Conservation (phyloP, 1,140 invertebrate species). For the Euura saliciscinereae region DNA sequence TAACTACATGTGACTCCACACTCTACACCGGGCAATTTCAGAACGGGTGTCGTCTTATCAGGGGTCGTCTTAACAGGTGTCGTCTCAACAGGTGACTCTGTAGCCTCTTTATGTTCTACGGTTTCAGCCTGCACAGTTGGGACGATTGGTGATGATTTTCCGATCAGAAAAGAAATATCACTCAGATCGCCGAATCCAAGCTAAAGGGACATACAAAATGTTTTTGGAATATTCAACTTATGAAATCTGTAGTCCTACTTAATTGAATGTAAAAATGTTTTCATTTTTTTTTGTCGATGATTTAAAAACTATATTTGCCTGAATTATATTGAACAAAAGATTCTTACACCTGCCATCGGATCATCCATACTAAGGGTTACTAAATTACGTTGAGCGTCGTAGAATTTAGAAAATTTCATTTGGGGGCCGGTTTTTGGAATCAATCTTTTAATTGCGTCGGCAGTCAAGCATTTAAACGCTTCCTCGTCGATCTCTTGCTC, state of each 20-base stretch:
- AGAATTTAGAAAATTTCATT: slow-evolving; percentile 1
- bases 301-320: neutral
- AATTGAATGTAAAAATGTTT: neutral
- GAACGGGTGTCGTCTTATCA: neutral
- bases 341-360: neutral
- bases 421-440: neutral
- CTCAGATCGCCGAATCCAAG: no score
- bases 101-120: neutral
- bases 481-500: neutral
- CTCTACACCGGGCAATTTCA: no score
- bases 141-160: neutral
- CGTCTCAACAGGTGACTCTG: neutral
- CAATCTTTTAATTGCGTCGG: neutral
- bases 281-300: neutral
- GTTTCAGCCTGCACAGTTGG: neutral
- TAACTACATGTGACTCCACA: neutral
- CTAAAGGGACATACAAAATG: no score
- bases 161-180: neutral
- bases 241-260: no score
- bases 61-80: neutral
- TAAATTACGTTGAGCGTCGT: slow-evolving; percentile 1
- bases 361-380: neutral
- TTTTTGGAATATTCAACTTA: no score
- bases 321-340: neutral
- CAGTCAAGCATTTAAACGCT: neutral